Evolutionary conservation across 2,113 vertebrate species (phyloP).

Genomic region (Gymnorhina tibicen): DNA sequence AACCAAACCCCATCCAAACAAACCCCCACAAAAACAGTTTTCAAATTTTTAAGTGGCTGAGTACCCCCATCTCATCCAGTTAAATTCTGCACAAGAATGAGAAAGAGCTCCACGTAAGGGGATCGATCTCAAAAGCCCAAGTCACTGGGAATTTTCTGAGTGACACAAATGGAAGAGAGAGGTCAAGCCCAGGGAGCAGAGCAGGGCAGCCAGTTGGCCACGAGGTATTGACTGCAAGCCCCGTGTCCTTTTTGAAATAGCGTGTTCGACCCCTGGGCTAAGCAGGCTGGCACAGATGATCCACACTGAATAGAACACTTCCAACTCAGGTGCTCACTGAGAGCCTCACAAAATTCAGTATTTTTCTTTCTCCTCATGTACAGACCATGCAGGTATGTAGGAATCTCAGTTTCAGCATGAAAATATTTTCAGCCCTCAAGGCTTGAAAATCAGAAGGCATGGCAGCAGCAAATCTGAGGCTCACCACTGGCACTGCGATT

Average conservation of each 20-base stretch:
- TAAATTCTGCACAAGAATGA: background rate
- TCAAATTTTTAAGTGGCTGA: background rate
- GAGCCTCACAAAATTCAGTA: background rate
- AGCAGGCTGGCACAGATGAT: background rate
- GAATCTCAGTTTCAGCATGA: background rate
- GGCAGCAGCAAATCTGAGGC: background rate
- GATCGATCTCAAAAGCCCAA: background rate
- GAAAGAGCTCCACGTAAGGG: background rate
- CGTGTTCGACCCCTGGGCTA: background rate
- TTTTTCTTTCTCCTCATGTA: background rate
- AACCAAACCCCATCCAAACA: background rate
- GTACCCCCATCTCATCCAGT: no score
- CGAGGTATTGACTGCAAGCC: background rate
- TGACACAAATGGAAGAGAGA: background rate
- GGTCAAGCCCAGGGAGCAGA: background rate
- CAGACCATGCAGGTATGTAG: background rate
- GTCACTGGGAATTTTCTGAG: background rate
- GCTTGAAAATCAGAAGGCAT: background rate
- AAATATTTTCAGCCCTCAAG: background rate
- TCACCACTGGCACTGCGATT: background rate
- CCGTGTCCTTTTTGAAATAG: background rate
- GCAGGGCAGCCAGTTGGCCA: background rate
- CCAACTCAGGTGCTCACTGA: background rate
- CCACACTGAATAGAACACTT: background rate
- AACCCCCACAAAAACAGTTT: rapidly evolving